Evolutionary conservation across 2,888 invertebrate species (phyloP).

Genomic region (Brachynemurus nebulosus): DNA sequence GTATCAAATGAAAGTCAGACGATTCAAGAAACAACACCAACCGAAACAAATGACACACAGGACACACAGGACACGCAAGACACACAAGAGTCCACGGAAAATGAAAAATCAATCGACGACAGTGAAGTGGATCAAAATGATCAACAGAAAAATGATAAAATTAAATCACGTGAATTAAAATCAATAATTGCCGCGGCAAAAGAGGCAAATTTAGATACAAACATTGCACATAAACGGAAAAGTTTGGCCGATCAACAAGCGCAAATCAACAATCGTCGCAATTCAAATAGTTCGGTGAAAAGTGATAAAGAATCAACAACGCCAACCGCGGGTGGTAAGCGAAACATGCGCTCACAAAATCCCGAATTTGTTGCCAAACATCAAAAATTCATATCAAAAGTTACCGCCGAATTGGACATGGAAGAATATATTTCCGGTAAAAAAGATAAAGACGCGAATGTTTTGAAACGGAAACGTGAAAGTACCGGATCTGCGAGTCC

Average conservation of each 20-base stretch:
- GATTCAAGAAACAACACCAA: background rate
- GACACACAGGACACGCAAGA: background rate
- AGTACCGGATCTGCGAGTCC: conserved; percentile 10
- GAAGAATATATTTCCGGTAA: too few species aligned
- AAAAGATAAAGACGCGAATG: background rate
- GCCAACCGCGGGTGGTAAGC: conserved; percentile 23
- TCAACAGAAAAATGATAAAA: conserved; percentile 3
- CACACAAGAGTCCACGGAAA: too few species aligned
- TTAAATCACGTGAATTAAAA: conserved; percentile 37
- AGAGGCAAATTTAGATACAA: conserved; percentile 47
- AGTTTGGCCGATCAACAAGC: conserved; percentile 23
- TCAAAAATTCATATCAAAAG: conserved; percentile 42
- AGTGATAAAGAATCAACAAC: conserved; percentile 13
- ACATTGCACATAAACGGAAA: conserved; percentile 35
- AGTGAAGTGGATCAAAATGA: too few species aligned
- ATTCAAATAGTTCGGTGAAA: conserved; percentile 13
- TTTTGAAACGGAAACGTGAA: conserved; percentile 20
- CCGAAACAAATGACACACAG: background rate
- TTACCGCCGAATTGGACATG: too few species aligned
- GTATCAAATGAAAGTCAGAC: background rate
- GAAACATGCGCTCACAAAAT: conserved; percentile 48
- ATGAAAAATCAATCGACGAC: too few species aligned
- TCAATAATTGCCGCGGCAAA: conserved; percentile 50
- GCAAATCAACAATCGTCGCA: conserved; percentile 27
- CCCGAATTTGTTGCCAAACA: conserved; percentile 48